Conservation (phyloP, 2,113 vertebrate genomes). For the Cariama cristata region DNA sequence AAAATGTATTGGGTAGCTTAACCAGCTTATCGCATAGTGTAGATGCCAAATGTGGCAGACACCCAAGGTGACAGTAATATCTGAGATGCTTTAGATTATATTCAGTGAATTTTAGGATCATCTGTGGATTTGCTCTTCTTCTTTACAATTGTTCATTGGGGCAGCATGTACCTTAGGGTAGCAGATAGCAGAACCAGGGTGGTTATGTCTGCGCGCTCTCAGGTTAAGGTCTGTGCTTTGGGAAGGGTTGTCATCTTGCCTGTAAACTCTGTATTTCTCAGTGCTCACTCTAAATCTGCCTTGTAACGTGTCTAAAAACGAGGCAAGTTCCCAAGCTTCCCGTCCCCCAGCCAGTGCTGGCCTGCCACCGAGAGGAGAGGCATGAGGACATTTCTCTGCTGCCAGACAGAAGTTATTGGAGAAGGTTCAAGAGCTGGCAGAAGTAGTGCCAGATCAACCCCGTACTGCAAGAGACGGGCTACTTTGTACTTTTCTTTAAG, state of each 20-base stretch:
- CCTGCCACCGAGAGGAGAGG: neutral
- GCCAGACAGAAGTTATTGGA: neutral
- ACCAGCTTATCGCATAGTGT: neutral
- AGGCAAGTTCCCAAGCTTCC: neutral
- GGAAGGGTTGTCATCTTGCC: neutral
- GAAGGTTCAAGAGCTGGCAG: neutral
- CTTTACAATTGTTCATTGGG: neutral
- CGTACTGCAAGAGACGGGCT: neutral
- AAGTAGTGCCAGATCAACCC: neutral
- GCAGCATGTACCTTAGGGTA: neutral
- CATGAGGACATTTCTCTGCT: neutral
- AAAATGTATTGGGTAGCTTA: neutral
- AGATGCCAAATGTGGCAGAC: neutral
- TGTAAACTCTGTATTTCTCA: neutral
- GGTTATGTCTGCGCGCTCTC: neutral
- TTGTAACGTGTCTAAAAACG: neutral
- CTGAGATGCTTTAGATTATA: neutral
- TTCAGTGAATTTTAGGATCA: neutral
- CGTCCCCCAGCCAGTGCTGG: neutral
- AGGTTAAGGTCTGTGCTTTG: neutral
- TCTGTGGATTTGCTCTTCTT: neutral
- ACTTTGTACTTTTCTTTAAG: neutral
- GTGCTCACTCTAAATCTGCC: neutral
- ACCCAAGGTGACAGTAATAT: neutral
- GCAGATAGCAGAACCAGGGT: neutral